Conservation (phyloP, 1,140 invertebrate species). For the Drosophila littoralis region DNA sequence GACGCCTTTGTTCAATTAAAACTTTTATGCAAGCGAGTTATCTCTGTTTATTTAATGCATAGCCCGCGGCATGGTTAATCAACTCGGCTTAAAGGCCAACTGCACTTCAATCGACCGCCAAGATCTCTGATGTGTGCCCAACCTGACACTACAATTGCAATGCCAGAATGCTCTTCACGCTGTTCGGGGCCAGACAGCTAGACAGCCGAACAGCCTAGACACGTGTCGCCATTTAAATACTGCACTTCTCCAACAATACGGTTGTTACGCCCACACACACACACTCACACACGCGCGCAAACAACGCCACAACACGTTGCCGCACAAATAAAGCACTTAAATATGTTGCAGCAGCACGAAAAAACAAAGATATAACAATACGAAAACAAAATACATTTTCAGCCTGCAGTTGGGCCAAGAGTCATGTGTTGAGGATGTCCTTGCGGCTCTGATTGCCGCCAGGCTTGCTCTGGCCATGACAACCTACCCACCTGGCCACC, state of each 20-base stretch:
- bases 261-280: slow-evolving; percentile 8
- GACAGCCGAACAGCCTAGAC: slow-evolving; percentile 10
- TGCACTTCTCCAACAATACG: slow-evolving; percentile 24
- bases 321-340: slow-evolving; percentile 42
- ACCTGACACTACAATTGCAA: slow-evolving; percentile 26
- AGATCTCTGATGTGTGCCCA: slow-evolving; percentile 2
- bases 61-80: slow-evolving; percentile 54
- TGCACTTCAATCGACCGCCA: slow-evolving; percentile 26
- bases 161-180: slow-evolving; percentile 13
- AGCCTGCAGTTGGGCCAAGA: slow-evolving; percentile 22
- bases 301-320: slow-evolving; percentile 15
- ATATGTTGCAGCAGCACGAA: slow-evolving; percentile 14
- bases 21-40: slow-evolving; percentile 62
- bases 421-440: slow-evolving; percentile 21
- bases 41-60: slow-evolving; percentile 65
- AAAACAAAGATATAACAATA: slow-evolving; percentile 10
- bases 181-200: not conserved
- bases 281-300: not conserved
- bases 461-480: not conserved
- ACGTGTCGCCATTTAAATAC: slow-evolving; percentile 42
- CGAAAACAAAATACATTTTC: slow-evolving; percentile 19
- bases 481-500: not conserved
- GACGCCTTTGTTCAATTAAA: slow-evolving; percentile 70
- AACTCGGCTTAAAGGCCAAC: slow-evolving; percentile 46
- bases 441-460: not conserved